A percentile compares a stretch with the other conserved stretches of the same genome.
Conservation (phyloP, 2,113 vertebrate species). For the Myrmecobius fasciatus region DNA sequence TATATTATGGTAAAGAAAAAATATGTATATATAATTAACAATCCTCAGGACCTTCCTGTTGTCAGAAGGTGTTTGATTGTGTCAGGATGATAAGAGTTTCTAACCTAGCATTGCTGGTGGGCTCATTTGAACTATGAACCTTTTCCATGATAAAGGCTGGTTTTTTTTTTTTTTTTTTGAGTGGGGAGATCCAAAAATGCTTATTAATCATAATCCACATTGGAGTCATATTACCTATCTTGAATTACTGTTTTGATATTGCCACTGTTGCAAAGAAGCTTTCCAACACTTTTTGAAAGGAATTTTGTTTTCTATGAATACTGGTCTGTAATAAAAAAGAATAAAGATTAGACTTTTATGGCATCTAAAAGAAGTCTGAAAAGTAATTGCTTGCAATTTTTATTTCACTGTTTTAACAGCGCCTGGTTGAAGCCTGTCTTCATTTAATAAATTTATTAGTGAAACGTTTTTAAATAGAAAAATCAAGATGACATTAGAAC, state of each 20-base stretch:
- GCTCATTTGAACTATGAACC: slow-evolving; percentile 7
- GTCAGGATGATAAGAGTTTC: not conserved
- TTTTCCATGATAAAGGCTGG: slow-evolving; percentile 26
- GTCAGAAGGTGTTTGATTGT: not conserved
- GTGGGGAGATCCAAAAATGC: slow-evolving; percentile 14
- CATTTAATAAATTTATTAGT: slow-evolving; percentile 46
- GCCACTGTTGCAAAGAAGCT: not conserved
- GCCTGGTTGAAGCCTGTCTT: slow-evolving; percentile 40
- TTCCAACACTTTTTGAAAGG: not conserved
- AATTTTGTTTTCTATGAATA: not conserved
- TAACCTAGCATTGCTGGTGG: not conserved
- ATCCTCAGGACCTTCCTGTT: slow-evolving; percentile 16
- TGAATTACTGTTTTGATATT: not conserved
- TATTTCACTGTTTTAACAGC: slow-evolving; percentile 30
- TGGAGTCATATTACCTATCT: not conserved
- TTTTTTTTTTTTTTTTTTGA: not conserved
- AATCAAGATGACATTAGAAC: slow-evolving; percentile 33
- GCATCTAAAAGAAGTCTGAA: slow-evolving; percentile 19
- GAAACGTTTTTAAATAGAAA: slow-evolving; percentile 38
- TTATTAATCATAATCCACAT: not conserved
- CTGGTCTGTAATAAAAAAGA: slow-evolving; percentile 54
- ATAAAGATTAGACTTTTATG: slow-evolving; percentile 55
- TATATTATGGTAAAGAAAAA: not conserved
- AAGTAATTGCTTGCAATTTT: slow-evolving; percentile 42
- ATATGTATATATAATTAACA: slow-evolving; percentile 15